These are phyloP conservation scores for Amphipoea lucens DNA, from an alignment of 2,888 invertebrate genomes.

Conservation along the genomic window DNA sequence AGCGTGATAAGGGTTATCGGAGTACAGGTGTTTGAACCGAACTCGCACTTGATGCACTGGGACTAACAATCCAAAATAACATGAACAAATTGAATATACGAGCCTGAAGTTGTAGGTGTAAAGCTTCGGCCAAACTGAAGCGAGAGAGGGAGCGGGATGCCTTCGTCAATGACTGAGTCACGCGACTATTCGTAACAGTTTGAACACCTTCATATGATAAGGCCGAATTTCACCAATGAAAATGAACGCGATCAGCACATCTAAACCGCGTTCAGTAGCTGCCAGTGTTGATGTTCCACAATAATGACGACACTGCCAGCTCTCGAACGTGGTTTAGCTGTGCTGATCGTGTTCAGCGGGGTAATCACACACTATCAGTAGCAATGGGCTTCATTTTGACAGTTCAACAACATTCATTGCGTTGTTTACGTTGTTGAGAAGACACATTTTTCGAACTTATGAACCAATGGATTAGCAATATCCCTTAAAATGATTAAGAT, in stretches of 20 bases:
- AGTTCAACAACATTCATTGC: no score
- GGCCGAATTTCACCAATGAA: neutral
- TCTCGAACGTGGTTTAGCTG: neutral
- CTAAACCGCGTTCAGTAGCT: neutral
- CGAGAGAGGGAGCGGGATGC: neutral
- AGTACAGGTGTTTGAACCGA: conserved; percentile 80
- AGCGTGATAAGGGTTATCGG: conserved; percentile 57
- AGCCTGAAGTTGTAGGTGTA: neutral
- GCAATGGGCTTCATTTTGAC: no score
- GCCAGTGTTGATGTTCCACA: neutral
- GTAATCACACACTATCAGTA: no score
- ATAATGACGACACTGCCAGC: neutral
- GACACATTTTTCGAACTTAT: no score
- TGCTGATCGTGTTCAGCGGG: no score
- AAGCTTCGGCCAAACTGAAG: neutral
- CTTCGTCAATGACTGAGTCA: neutral
- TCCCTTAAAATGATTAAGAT: no score
- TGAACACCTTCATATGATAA: neutral
- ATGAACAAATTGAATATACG: conserved; percentile 19
- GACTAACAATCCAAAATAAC: conserved; percentile 38
- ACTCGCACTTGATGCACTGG: conserved; percentile 74
- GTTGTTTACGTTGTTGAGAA: no score
- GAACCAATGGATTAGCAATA: no score
- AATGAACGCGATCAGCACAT: neutral
- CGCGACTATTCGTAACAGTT: no score